Evolutionary conservation across 2,888 invertebrate genomes (phyloP).

Genomic region (Cactoblastis cactorum): DNA sequence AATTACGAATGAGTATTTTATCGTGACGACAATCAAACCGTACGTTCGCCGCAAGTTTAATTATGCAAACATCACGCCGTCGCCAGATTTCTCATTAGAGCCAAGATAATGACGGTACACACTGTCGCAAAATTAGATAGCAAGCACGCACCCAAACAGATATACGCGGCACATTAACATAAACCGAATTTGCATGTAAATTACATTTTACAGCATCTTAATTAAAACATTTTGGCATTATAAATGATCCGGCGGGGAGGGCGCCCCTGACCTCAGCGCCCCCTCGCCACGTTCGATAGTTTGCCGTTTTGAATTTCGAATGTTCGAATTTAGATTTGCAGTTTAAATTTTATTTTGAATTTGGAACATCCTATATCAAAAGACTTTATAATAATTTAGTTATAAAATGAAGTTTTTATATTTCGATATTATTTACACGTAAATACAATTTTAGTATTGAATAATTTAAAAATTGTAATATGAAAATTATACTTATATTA

Average conservation of each 20-base stretch:
- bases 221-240: conserved; percentile 81
- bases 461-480: no score
- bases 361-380: no score
- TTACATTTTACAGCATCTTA: conserved; percentile 81
- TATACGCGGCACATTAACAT: conserved; percentile 80
- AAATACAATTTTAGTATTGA: no score
- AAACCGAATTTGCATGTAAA: conserved; percentile 81
- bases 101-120: conserved; percentile 78
- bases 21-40: conserved; percentile 74
- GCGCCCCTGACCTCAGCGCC: conserved; percentile 63
- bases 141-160: conserved; percentile 79
- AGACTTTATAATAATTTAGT: no score
- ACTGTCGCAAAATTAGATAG: conserved; percentile 80
- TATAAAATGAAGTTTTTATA: no score
- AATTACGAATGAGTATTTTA: conserved; percentile 65
- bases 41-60: conserved; percentile 73
- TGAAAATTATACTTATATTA: no score
- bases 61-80: conserved; percentile 79
- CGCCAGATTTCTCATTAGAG: conserved; percentile 80
- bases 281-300: conserved; percentile 60
- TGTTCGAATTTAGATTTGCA: conserved; percentile 3
- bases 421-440: no score
- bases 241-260: conserved; percentile 76
- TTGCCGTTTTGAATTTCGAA: conserved; percentile 33
- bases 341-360: not conserved